phyloP scores from a whole-genome alignment of 2,113 vertebrate species.

The Potamarius usumacintae region DNA sequence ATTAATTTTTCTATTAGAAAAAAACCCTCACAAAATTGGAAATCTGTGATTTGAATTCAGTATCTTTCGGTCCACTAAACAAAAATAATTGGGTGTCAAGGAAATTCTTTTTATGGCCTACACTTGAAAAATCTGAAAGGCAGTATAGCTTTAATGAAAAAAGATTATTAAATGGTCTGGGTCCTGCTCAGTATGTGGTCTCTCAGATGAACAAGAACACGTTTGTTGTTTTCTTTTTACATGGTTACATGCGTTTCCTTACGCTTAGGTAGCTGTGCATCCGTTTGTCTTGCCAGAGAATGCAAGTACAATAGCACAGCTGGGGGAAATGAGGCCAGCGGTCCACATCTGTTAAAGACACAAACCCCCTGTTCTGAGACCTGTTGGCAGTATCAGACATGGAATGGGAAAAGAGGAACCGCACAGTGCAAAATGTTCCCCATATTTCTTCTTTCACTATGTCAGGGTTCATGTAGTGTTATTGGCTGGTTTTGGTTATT shows the following conservation, averaged over 20 bases:
- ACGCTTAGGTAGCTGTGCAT: conserved; percentile 69
- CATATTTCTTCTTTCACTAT: neutral
- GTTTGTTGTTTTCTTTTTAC: conserved; percentile 60
- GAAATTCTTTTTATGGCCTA: no score
- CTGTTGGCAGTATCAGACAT: conserved; percentile 65
- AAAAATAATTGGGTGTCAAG: no score
- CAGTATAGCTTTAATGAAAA: neutral
- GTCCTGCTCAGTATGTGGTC: neutral
- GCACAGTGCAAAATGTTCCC: neutral
- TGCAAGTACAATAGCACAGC: conserved; percentile 72
- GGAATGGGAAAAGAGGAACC: conserved; percentile 2
- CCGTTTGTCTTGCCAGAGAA: conserved; percentile 71
- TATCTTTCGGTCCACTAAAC: no score
- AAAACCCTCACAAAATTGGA: no score
- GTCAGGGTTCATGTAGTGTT: neutral
- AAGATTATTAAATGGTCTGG: neutral
- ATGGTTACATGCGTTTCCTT: conserved; percentile 68
- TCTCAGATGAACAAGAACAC: conserved; percentile 52
- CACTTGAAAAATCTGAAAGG: no score
- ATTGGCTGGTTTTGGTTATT: neutral
- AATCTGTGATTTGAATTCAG: no score
- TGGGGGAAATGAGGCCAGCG: conserved; percentile 71
- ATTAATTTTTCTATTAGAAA: no score
- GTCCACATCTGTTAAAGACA: conserved; percentile 73
- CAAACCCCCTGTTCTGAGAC: conserved; percentile 69